A percentile compares a stretch with the other conserved stretches of the same genome.
Evolutionary conservation across 2,888 invertebrate genomes (phyloP).

Genomic region (Dicyrtomina minuta): DNA sequence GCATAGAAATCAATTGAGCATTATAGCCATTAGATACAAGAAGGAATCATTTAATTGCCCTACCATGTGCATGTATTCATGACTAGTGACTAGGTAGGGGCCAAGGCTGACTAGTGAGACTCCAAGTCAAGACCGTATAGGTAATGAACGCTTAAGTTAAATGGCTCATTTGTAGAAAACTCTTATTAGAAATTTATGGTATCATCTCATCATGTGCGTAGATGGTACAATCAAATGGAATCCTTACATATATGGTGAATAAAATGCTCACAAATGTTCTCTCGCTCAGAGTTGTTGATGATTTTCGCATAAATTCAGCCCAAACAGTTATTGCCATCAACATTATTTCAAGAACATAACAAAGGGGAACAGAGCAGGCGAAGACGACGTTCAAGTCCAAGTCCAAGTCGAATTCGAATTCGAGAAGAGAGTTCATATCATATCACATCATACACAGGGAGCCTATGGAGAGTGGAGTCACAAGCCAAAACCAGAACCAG

Average conservation of each 20-base stretch:
- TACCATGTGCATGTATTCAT: too few relatives aligned
- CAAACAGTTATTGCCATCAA: slow-evolving; percentile 16
- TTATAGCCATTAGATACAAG: slow-evolving; percentile 18
- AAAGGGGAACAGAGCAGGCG: background rate
- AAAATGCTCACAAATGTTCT: slow-evolving; percentile 6
- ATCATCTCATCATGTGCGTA: slow-evolving; percentile 16
- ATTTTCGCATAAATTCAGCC: slow-evolving; percentile 20
- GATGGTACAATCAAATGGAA: background rate
- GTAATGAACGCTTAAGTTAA: slow-evolving; percentile 6
- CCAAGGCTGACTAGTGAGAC: too few relatives aligned
- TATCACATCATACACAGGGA: too few relatives aligned
- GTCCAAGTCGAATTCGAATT: background rate
- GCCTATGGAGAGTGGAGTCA: too few relatives aligned
- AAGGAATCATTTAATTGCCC: background rate
- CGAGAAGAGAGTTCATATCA: too few relatives aligned
- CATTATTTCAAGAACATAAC: slow-evolving; percentile 4
- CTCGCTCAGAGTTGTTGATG: slow-evolving; percentile 10
- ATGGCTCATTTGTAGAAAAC: slow-evolving; percentile 16
- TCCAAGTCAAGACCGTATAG: background rate
- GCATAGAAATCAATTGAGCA: slow-evolving; percentile 21
- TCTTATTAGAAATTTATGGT: slow-evolving; percentile 24
- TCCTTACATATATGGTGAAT: slow-evolving; percentile 11
- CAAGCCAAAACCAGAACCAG: too few relatives aligned
- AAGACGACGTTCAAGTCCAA: background rate
- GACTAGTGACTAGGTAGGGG: too few relatives aligned